Evolutionary conservation across 2,888 invertebrate genomes (phyloP).

Genomic region (Busseola fusca): DNA sequence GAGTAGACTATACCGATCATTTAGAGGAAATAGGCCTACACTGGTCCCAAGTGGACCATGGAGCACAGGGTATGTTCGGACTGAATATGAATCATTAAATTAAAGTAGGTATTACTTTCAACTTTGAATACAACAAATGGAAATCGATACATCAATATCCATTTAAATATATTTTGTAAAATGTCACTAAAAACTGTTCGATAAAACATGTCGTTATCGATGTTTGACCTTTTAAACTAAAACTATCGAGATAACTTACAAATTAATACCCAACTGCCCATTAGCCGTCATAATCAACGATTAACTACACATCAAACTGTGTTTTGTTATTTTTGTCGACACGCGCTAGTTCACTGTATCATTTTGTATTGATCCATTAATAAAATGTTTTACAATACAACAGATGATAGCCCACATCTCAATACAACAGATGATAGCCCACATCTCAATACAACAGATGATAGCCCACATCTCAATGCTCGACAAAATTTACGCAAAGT

Average conservation of each 20-base stretch:
- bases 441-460: too few species aligned
- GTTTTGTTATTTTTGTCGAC: conserved; percentile 42
- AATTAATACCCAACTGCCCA: conserved; percentile 49
- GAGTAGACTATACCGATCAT: background rate
- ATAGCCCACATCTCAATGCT: too few species aligned
- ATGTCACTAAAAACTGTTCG: conserved; percentile 27
- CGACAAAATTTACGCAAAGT: background rate
- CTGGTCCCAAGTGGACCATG: too few species aligned
- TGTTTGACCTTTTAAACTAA: conserved; percentile 40
- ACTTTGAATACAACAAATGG: background rate
- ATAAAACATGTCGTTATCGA: conserved; percentile 43
- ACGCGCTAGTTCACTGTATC: conserved; percentile 43
- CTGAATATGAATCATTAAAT: too few species aligned
- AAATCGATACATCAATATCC: background rate
- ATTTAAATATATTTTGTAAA: conserved; percentile 12
- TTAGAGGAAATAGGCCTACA: background rate
- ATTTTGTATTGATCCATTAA: conserved; percentile 34
- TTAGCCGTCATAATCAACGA: conserved; percentile 54
- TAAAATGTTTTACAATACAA: background rate
- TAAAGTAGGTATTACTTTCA: background rate
- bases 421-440: background rate
- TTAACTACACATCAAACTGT: conserved; percentile 46
- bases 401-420: background rate
- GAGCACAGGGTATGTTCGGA: background rate
- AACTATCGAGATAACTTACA: conserved; percentile 37